Evolutionary conservation across 2,888 invertebrate species (phyloP).

Genomic region (Noctua pronuba): DNA sequence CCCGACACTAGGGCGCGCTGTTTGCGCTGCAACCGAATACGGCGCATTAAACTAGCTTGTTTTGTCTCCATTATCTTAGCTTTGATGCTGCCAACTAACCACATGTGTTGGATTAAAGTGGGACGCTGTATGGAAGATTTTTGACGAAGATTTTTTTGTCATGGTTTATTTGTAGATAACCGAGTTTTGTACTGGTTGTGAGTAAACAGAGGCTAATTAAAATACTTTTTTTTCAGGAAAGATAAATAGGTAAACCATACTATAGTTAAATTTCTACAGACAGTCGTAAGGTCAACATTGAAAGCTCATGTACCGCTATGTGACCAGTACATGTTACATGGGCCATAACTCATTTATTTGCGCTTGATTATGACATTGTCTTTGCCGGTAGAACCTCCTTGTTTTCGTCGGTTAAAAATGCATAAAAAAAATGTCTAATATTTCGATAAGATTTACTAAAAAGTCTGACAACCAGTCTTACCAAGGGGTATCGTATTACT

Average conservation of each 20-base stretch:
- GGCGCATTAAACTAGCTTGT: conserved; percentile 88
- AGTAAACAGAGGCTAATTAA: not conserved
- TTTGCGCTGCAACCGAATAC: conserved; percentile 87
- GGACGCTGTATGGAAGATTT: conserved; percentile 49
- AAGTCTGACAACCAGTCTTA: too few species aligned
- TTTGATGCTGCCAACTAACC: conserved; percentile 87
- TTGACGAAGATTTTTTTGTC: not conserved
- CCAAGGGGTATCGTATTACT: too few species aligned
- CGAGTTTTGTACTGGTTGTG: not conserved
- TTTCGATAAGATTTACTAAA: not conserved
- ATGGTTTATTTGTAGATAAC: not conserved
- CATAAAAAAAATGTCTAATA: not conserved
- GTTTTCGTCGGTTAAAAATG: not conserved
- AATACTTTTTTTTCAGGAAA: not conserved
- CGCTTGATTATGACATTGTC: not conserved
- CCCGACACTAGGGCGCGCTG: conserved; percentile 82
- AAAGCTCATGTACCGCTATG: not conserved
- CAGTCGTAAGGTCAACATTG: too few species aligned
- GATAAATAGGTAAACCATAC: not conserved
- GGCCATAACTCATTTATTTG: not conserved
- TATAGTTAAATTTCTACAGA: not conserved
- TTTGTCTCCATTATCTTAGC: conserved; percentile 89
- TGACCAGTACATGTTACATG: not conserved
- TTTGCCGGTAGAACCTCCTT: not conserved
- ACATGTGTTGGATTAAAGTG: conserved; percentile 74